Percentiles rank a stretch among this genome's conserved stretches.
Evolutionary conservation across 2,797 vertebrate genomes (phyloP).

Genomic region (Glyptemys insculpta): DNA sequence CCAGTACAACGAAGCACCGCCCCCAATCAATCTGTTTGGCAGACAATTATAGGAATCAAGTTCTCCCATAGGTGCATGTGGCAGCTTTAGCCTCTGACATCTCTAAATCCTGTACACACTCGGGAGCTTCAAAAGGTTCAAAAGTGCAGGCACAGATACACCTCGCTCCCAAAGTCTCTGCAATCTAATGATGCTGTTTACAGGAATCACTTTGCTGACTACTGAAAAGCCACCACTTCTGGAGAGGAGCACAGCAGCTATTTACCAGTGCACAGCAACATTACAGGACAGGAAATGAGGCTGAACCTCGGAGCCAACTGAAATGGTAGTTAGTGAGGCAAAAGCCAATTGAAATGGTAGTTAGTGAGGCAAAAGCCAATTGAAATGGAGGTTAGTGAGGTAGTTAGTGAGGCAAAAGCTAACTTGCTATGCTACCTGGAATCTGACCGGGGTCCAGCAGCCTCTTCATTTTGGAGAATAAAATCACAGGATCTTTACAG

Average conservation of each 20-base stretch:
- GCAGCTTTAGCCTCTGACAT: background rate
- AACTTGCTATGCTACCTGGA: background rate
- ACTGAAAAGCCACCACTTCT: background rate
- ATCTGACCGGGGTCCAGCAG: background rate
- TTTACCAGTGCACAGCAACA: background rate
- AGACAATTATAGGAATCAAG: slow-evolving; percentile 3
- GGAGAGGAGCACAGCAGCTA: background rate
- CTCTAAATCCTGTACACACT: background rate
- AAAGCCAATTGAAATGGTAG: background rate
- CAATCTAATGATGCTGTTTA: background rate
- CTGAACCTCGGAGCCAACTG: background rate
- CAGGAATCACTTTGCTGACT: background rate
- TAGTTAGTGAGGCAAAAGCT: background rate
- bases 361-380: background rate
- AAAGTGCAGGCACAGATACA: background rate
- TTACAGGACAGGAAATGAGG: background rate
- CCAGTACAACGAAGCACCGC: background rate
- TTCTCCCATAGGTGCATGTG: background rate
- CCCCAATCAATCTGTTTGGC: background rate
- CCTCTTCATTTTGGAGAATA: background rate
- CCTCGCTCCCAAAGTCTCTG: background rate
- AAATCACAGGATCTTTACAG: background rate
- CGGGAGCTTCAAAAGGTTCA: background rate
- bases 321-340: background rate
- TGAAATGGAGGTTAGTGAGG: background rate